These are phyloP conservation scores for Anoplolepis gracilipes DNA, from an alignment of 1,140 invertebrate species.

Conservation along the genomic window DNA sequence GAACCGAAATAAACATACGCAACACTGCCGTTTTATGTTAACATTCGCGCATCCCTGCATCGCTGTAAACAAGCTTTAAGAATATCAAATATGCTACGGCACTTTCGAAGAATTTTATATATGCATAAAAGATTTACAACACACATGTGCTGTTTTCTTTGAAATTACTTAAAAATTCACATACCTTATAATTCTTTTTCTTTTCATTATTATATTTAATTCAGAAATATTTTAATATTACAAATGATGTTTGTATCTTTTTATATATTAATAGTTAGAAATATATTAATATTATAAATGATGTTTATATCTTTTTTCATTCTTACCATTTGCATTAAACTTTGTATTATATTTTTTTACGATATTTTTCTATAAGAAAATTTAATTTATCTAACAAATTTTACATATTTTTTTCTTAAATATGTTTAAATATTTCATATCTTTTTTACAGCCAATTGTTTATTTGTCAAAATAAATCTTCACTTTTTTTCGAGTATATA, in stretches of 20 bases:
- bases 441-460: neutral
- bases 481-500: neutral
- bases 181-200: neutral
- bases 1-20: slow-evolving; percentile 36
- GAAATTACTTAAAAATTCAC: slow-evolving; percentile 28
- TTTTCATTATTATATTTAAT: neutral
- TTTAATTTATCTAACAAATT: slow-evolving; percentile 15
- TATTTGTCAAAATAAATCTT: neutral
- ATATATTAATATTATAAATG: too few relatives aligned
- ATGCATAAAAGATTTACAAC: slow-evolving; percentile 27
- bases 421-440: neutral
- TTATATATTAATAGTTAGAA: too few relatives aligned
- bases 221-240: too few relatives aligned
- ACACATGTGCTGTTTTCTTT: neutral
- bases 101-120: slow-evolving; percentile 27
- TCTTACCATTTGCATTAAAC: neutral
- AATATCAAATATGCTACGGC: slow-evolving; percentile 35
- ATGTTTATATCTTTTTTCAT: too few relatives aligned
- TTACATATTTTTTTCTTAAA: too few relatives aligned
- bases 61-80: slow-evolving; percentile 49
- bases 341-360: neutral
- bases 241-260: too few relatives aligned
- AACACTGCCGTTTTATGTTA: slow-evolving; percentile 60
- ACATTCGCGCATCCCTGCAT: slow-evolving; percentile 31
- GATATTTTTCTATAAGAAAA: neutral